These are phyloP conservation scores for Cecidostiba fungosa DNA, from an alignment of 2,888 invertebrate genomes.

Conservation along the genomic window DNA sequence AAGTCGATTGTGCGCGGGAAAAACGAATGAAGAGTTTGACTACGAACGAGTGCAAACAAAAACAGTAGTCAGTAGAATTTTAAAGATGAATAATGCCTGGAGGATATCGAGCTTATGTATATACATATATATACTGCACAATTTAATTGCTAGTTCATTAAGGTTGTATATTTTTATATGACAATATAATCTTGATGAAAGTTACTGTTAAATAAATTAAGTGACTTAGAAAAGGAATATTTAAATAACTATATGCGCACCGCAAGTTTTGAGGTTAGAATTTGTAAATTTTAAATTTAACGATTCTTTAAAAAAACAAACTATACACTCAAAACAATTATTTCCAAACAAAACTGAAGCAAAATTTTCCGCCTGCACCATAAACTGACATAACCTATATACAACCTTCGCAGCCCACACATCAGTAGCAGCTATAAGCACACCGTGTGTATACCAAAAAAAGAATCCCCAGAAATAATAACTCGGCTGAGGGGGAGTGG, in stretches of 20 bases:
- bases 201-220: too few species aligned
- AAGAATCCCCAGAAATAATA: background rate
- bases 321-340: too few species aligned
- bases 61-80: background rate
- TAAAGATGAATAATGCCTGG: background rate
- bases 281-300: too few species aligned
- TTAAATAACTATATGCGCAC: too few species aligned
- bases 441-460: background rate
- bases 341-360: too few species aligned
- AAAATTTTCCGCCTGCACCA: too few species aligned
- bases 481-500: background rate
- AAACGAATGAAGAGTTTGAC: background rate
- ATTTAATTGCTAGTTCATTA: background rate
- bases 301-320: too few species aligned
- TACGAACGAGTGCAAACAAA: background rate
- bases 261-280: too few species aligned
- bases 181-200: too few species aligned
- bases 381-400: too few species aligned
- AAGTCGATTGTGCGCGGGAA: background rate
- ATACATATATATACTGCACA: background rate
- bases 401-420: background rate
- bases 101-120: background rate
- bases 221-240: too few species aligned
- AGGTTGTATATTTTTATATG: background rate
- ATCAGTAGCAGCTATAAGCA: background rate